Evolutionary conservation across 2,888 invertebrate species (phyloP), one percentile per base, ranked within the genome.

Genomic region (Colletes collaris): DNA sequence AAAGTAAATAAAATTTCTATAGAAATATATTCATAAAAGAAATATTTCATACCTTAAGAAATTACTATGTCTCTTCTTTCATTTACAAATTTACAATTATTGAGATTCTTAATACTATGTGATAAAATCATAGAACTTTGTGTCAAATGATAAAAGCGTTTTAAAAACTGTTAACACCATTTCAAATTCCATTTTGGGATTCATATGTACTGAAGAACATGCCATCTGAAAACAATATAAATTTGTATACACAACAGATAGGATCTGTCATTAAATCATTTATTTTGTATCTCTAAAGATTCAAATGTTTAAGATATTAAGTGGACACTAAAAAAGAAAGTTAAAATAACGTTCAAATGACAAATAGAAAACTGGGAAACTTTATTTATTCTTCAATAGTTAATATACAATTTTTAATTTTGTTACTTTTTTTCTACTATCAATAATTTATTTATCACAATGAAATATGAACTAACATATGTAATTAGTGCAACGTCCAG

Each of bases 311-410:
- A 35, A 53, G 11, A 59, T 49, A n/a, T 55, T 53, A 27, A 44
- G 7, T 72, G 50, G 70, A 83, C 56, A 75, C 44, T 73, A 53
- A 27, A 64, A 70, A 74, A 67, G 62, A 78, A 73, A 67, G 5
- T 85, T 27, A 82, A 75, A 71, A 84, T 82, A 78, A 79, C 78
- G 83, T 82, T 82, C 83, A 83, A 87, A 89, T 84, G 72, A 83
- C 80, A 83, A 86, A 76, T 89, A 88, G 73, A 86, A 90, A 89
- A 90, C 69, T 84, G 76, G 68, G 67, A 87, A 86, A 86, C 76
- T 86, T 87, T 89, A 87, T 90, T 90, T 89, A 90, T 90, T 85
- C 76, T 84, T 85, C 72, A 87, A 76, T 66, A 82, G 59, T 59
- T 16, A 73, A 71, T 82, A 79, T 82, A 85, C 85, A 83, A 63